These are phyloP conservation scores for Lagorchestes hirsutus DNA, from an alignment of 2,797 vertebrate genomes.

Conservation along the genomic window DNA sequence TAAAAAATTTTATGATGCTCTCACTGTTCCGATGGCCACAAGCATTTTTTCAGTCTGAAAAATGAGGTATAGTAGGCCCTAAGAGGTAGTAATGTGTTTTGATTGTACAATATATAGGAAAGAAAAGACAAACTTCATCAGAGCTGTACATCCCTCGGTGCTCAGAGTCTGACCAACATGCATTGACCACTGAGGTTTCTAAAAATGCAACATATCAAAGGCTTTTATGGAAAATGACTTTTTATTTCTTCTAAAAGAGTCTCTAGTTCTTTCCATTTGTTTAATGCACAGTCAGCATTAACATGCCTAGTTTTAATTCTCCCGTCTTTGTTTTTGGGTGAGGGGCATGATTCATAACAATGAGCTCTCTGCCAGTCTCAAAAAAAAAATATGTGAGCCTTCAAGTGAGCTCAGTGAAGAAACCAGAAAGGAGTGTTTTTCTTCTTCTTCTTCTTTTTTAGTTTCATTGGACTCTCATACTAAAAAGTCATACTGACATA, in stretches of 20 bases:
- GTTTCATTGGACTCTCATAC: conserved; percentile 81
- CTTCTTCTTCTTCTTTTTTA: conserved; percentile 9
- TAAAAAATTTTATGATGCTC: conserved; percentile 95
- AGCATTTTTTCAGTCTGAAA: conserved; percentile 93
- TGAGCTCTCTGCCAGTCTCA: conserved; percentile 63
- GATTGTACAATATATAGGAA: conserved; percentile 94
- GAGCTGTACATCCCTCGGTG: conserved; percentile 87
- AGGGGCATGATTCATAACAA: conserved; percentile 63
- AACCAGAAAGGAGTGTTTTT: conserved; percentile 74
- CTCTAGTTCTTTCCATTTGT: conserved; percentile 72
- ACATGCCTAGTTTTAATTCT: conserved; percentile 69
- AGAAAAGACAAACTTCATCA: conserved; percentile 89
- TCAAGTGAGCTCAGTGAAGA: conserved; percentile 80
- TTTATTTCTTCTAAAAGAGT: conserved; percentile 75
- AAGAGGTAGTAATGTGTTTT: conserved; percentile 97
- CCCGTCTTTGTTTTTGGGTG: conserved; percentile 58
- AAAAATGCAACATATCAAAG: conserved; percentile 69
- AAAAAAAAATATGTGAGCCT: conserved; percentile 70
- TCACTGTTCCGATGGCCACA: conserved; percentile 91
- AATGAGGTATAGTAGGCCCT: conserved; percentile 97
- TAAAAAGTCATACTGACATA: conserved; percentile 83
- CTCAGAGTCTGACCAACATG: conserved; percentile 82
- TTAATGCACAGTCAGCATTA: conserved; percentile 73
- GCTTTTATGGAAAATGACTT: conserved; percentile 67
- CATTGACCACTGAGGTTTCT: conserved; percentile 84